A percentile compares a stretch with the other conserved stretches of the same genome.
Evolutionary conservation across 2,113 vertebrate species (phyloP).

Genomic region (Boleophthalmus pectinirostris): DNA sequence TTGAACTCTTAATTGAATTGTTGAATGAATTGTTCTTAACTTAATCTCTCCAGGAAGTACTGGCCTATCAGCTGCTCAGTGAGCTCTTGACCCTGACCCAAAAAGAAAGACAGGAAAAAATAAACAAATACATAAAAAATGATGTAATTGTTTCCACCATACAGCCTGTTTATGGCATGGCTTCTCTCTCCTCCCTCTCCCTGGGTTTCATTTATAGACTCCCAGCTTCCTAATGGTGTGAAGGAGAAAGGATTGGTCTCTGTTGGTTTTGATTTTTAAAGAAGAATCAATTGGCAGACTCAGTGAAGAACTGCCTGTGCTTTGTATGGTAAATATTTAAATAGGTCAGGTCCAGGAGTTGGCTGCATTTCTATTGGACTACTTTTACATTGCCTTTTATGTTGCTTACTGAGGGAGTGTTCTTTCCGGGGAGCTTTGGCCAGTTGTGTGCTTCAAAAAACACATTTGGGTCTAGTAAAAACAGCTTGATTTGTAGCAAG

Average conservation of each 20-base stretch:
- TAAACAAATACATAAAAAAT: no score
- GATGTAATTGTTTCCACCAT: not conserved
- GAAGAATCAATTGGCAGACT: constrained; percentile 48
- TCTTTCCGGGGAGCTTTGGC: constrained; percentile 3
- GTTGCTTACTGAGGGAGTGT: constrained; percentile 1
- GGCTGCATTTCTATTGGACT: constrained; percentile 27
- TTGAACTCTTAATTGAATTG: no score
- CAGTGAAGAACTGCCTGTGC: constrained; percentile 35
- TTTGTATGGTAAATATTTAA: constrained; percentile 59
- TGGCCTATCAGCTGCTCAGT: not conserved
- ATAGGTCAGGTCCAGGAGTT: constrained; percentile 27
- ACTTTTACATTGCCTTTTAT: constrained; percentile 23
- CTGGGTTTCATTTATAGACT: not conserved
- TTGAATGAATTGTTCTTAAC: no score
- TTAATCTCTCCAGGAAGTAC: no score
- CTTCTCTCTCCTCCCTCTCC: not conserved
- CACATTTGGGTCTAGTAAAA: not conserved
- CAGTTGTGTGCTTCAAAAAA: constrained; percentile 11
- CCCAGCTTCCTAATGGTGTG: constrained; percentile 28
- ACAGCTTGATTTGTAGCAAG: constrained; percentile 6
- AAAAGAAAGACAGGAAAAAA: not conserved
- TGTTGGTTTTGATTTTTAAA: constrained; percentile 36
- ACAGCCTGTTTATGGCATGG: not conserved
- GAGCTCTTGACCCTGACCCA: not conserved
- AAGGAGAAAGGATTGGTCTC: constrained; percentile 15